Conservation (phyloP, 2,113 vertebrate species). For the Microcebus tavaratra region DNA sequence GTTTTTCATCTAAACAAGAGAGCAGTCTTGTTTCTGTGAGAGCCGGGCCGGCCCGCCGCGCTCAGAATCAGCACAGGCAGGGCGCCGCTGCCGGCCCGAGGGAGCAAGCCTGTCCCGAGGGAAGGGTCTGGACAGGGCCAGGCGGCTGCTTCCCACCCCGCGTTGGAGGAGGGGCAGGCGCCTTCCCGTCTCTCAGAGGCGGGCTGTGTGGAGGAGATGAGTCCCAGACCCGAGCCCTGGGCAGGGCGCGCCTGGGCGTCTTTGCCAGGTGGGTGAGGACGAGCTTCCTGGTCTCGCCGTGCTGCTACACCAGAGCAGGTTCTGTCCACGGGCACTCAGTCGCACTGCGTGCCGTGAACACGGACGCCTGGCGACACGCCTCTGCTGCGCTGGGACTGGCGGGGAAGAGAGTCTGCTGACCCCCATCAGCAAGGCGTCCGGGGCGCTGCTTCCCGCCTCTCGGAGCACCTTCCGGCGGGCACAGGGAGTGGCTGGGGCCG, state of each 20-base stretch:
- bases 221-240: not conserved
- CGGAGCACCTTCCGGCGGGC: not conserved
- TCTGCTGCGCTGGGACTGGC: not conserved
- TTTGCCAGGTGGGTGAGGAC: not conserved
- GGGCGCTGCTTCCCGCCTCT: not conserved
- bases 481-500: not conserved
- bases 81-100: not conserved
- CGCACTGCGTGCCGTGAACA: rapidly evolving
- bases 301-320: not conserved
- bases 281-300: too few species aligned
- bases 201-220: too few species aligned
- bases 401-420: too few species aligned
- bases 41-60: rapidly evolving
- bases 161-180: too few species aligned
- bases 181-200: not conserved
- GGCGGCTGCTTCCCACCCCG: not conserved
- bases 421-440: not conserved
- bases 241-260: too few species aligned
- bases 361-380: rapidly evolving
- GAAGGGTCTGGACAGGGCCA: not conserved
- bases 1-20: not conserved
- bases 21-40: not conserved
- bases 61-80: not conserved
- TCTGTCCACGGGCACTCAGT: not conserved
- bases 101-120: not conserved